Conservation (phyloP, 2,797 vertebrate genomes). For the Peromyscus eremicus region DNA sequence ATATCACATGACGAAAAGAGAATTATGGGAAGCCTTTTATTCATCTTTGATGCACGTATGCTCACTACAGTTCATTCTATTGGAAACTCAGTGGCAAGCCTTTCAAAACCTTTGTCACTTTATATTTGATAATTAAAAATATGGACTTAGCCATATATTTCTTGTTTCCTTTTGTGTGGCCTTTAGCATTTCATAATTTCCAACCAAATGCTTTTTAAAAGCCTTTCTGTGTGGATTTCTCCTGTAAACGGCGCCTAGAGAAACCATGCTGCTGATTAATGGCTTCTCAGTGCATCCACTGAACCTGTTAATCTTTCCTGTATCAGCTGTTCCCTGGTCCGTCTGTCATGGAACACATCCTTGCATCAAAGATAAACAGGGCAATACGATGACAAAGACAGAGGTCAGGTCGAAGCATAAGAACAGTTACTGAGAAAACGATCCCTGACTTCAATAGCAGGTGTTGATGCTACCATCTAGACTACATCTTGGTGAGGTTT, state of each 20-base stretch:
- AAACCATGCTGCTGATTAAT: slow-evolving; percentile 38
- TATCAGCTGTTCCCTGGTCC: neutral
- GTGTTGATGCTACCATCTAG: neutral
- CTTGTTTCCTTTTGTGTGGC: neutral
- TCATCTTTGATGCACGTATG: neutral
- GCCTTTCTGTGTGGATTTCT: slow-evolving; percentile 19
- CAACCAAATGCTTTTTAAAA: neutral
- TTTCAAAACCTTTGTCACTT: neutral
- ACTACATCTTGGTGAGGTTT: neutral
- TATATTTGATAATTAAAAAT: neutral
- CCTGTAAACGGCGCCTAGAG: neutral
- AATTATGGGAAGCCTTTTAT: neutral
- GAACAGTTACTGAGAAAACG: neutral
- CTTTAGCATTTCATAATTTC: slow-evolving; percentile 8
- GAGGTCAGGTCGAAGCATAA: neutral
- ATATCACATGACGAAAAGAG: neutral
- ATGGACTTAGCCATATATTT: neutral
- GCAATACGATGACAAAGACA: neutral
- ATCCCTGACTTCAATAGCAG: neutral
- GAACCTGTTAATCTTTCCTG: slow-evolving; percentile 52
- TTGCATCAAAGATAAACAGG: slow-evolving; percentile 33
- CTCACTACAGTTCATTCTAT: neutral
- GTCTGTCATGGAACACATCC: neutral
- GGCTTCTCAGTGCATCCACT: slow-evolving; percentile 33
- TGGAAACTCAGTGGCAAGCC: neutral